Conservation (phyloP, 2,888 invertebrate genomes). For the Himalopsyche japonica region DNA sequence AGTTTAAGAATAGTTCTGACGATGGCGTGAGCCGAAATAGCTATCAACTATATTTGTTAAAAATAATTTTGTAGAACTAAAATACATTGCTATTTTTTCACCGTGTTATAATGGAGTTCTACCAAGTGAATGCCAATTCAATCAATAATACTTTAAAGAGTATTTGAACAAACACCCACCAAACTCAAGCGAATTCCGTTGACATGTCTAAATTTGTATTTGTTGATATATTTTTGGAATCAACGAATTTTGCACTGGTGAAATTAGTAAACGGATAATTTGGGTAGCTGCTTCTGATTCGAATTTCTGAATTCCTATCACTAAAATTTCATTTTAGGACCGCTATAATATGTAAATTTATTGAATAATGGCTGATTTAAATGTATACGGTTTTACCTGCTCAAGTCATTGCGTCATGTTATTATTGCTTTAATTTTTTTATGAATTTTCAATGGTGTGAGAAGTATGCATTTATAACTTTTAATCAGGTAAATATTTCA, state of each 20-base stretch:
- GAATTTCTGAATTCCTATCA: constrained; percentile 8
- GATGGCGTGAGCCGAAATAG: too few relatives aligned
- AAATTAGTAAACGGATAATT: constrained; percentile 20
- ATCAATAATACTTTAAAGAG: too few relatives aligned
- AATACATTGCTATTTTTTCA: too few relatives aligned
- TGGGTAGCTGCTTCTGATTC: not conserved
- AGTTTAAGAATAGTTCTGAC: too few relatives aligned
- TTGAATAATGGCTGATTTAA: not conserved
- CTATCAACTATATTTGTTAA: too few relatives aligned
- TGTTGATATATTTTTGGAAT: not conserved
- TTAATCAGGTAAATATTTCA: not conserved
- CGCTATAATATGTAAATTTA: not conserved
- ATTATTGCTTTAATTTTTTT: not conserved
- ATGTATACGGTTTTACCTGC: not conserved
- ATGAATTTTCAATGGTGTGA: not conserved
- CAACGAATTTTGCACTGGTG: not conserved
- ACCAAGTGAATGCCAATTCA: too few relatives aligned
- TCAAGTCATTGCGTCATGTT: not conserved
- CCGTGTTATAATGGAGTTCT: too few relatives aligned
- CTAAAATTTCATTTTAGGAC: not conserved
- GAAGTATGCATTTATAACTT: not conserved
- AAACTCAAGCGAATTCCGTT: too few relatives aligned
- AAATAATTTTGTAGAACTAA: too few relatives aligned
- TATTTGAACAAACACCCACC: too few relatives aligned
- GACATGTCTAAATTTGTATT: too few relatives aligned